Conservation (phyloP, 1,140 invertebrate species). For the Chelonus insularis region DNA sequence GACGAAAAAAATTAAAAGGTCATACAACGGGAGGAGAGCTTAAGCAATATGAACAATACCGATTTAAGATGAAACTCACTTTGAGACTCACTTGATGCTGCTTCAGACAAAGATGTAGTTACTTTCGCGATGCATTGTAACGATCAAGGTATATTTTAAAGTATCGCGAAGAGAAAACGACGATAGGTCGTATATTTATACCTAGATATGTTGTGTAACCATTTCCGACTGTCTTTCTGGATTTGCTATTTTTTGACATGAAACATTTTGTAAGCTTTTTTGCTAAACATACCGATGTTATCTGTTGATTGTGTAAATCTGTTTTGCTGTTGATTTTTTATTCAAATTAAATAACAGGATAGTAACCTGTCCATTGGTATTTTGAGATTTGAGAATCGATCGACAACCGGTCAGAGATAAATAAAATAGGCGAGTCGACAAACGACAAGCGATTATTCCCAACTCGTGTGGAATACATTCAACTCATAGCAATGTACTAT, state of each 20-base stretch:
- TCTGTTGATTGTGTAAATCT: background rate
- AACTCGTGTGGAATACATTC: background rate
- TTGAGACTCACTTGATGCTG: background rate
- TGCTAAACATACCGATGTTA: background rate
- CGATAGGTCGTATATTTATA: conserved; percentile 5
- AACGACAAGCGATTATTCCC: background rate
- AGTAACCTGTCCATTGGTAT: conserved; percentile 10
- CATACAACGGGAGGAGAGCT: background rate
- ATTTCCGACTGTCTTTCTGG: conserved; percentile 5
- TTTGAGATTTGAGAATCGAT: conserved; percentile 17
- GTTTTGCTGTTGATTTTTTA: too few species aligned
- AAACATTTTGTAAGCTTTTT: background rate
- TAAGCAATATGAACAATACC: conserved; percentile 3
- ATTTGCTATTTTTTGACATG: conserved; percentile 2
- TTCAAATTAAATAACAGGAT: too few species aligned
- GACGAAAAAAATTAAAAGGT: background rate
- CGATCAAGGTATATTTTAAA: conserved; percentile 5
- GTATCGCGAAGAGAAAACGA: conserved; percentile 11
- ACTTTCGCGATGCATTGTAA: conserved; percentile 7
- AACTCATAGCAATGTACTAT: background rate
- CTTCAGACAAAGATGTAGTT: background rate
- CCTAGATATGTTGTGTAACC: background rate
- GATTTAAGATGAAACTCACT: conserved; percentile 3
- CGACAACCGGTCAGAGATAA: conserved; percentile 6
- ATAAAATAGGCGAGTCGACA: conserved; percentile 13